phyloP scores from a whole-genome alignment of 2,888 invertebrate genomes.

The Eristalinus sepulchralis region DNA sequence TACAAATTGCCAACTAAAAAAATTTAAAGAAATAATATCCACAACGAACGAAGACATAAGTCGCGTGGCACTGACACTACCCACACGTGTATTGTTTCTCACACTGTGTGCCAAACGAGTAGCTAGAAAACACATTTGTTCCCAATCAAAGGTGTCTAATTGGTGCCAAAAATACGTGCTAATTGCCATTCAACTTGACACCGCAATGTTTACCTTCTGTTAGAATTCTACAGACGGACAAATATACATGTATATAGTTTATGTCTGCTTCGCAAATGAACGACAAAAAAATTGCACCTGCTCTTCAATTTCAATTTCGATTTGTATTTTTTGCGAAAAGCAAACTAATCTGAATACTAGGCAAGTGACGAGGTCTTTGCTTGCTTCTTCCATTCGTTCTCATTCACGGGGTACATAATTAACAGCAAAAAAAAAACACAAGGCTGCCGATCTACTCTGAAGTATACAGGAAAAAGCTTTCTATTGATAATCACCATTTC shows the following conservation, averaged over 20 bases:
- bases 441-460: background rate
- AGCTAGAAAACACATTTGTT: background rate
- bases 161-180: background rate
- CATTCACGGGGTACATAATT: background rate
- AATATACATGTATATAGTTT: background rate
- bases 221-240: background rate
- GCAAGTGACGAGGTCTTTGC: background rate
- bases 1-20: too few species aligned
- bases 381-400: background rate
- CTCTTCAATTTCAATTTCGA: background rate
- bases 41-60: background rate
- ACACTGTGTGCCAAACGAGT: background rate
- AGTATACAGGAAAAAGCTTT: background rate
- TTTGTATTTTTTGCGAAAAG: background rate
- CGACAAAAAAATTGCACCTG: background rate
- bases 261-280: background rate
- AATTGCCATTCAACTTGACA: background rate
- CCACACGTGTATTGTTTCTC: background rate
- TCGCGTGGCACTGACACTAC: background rate
- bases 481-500: background rate
- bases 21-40: too few species aligned
- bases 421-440: background rate
- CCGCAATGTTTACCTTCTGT: background rate
- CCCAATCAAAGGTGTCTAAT: background rate
- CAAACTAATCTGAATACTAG: background rate